Evolutionary conservation across 2,797 vertebrate genomes (phyloP).

Genomic region (Crenichthys baileyi): DNA sequence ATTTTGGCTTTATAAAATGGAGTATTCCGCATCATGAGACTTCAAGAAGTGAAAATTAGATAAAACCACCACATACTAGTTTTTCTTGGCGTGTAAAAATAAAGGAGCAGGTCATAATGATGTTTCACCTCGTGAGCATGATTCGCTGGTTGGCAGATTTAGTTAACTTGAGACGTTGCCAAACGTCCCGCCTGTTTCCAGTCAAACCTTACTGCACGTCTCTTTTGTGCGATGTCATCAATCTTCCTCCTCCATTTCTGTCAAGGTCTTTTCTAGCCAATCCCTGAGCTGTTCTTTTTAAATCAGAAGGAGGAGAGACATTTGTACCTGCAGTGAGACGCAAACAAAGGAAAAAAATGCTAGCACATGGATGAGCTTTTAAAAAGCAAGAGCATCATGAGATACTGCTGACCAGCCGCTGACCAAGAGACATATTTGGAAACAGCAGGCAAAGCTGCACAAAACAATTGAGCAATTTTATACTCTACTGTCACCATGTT

Average conservation of each 20-base stretch:
- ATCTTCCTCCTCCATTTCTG: not conserved
- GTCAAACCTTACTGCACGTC: conserved; percentile 2
- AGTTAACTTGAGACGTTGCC: conserved; percentile 4
- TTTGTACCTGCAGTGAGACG: conserved; percentile 6
- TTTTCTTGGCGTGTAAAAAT: conserved; percentile 3
- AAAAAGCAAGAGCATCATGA: conserved; percentile 27
- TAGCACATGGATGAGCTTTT: conserved; percentile 31
- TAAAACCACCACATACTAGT: not conserved
- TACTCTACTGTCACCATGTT: not conserved
- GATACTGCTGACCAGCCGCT: conserved; percentile 25
- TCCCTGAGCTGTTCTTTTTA: not conserved
- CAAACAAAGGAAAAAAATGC: conserved; percentile 32
- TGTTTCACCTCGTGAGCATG: conserved; percentile 1
- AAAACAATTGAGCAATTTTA: not conserved
- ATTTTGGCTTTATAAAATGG: not conserved
- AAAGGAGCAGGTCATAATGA: not conserved
- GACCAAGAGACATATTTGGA: conserved; percentile 22
- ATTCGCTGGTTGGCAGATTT: not conserved
- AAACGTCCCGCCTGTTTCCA: not conserved
- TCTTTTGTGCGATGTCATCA: not conserved
- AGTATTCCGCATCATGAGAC: not conserved
- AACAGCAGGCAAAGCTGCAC: conserved; percentile 7
- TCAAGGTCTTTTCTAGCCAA: not conserved
- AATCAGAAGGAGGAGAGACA: not conserved
- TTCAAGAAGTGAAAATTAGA: not conserved